These are phyloP conservation scores for Thaumetopoea pityocampa DNA, from an alignment of 1,140 invertebrate genomes.

Conservation along the genomic window DNA sequence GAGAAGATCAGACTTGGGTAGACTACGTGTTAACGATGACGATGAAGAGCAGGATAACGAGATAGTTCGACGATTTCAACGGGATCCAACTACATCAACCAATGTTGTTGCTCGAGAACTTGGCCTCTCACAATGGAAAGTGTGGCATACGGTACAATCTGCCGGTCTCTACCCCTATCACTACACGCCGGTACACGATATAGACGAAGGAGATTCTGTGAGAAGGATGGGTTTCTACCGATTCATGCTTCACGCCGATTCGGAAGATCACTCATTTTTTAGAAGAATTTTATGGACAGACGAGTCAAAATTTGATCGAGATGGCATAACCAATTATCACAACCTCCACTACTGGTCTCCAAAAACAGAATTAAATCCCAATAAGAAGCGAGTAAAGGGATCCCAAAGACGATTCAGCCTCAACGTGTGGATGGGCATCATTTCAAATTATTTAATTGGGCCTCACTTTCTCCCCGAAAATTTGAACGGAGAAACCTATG, in stretches of 20 bases:
- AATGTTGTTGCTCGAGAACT: not conserved
- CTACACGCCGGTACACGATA: slow-evolving; percentile 4
- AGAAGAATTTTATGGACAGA: no score
- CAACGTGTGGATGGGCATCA: slow-evolving; percentile 19
- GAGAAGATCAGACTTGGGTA: slow-evolving; percentile 3
- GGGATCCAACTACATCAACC: not conserved
- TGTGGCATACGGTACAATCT: not conserved
- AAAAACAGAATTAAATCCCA: not conserved
- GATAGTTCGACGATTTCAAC: no score
- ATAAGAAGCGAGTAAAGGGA: slow-evolving; percentile 1
- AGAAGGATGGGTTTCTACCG: no score
- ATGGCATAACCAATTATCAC: no score
- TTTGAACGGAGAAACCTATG: not conserved
- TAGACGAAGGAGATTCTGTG: slow-evolving; percentile 2
- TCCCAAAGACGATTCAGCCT: slow-evolving; percentile 14
- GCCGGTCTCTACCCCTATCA: not conserved
- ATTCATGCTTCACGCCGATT: no score
- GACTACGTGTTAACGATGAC: slow-evolving; percentile 21
- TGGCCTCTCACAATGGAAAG: slow-evolving; percentile 11
- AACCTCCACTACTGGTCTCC: slow-evolving; percentile 7
- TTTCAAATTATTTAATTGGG: slow-evolving; percentile 10
- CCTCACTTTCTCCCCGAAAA: slow-evolving; percentile 10
- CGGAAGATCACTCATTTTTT: no score
- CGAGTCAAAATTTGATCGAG: no score
- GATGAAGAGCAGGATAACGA: slow-evolving; percentile 34